A percentile compares a stretch with the other conserved stretches of the same genome.
Conservation (phyloP, 2,888 invertebrate species). For the Ochlodes sylvanus region DNA sequence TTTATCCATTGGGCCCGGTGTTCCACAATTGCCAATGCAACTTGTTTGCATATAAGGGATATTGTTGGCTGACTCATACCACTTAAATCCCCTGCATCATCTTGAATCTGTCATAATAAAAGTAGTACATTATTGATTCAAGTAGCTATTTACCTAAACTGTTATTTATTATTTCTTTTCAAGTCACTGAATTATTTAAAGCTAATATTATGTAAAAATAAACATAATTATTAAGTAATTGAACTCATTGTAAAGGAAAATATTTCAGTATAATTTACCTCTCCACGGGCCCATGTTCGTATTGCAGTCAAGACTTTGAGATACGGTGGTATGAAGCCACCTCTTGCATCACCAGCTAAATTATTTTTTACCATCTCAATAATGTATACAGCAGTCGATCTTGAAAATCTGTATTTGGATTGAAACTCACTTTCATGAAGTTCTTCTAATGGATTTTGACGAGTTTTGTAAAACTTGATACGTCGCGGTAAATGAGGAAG, state of each 20-base stretch:
- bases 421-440: conserved; percentile 34
- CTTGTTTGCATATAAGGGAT: conserved; percentile 40
- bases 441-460: conserved; percentile 14
- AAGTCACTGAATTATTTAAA: not conserved
- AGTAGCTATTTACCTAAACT: conserved; percentile 3
- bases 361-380: too few relatives aligned
- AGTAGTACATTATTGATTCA: conserved; percentile 5
- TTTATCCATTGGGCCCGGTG: conserved; percentile 38
- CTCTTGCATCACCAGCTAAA: too few relatives aligned
- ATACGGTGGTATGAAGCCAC: conserved; percentile 42
- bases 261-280: conserved; percentile 22
- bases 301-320: conserved; percentile 41
- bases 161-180: conserved; percentile 3
- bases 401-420: conserved; percentile 35
- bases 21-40: conserved; percentile 38
- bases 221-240: too few relatives aligned
- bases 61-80: conserved; percentile 40
- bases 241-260: too few relatives aligned
- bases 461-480: conserved; percentile 28
- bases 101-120: conserved; percentile 37
- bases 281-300: conserved; percentile 41
- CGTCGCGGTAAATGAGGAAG: not conserved
- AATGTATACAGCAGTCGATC: too few relatives aligned
- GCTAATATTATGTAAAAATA: too few relatives aligned
- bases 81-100: conserved; percentile 41